Percentiles rank a stretch among this genome's conserved stretches.
Evolutionary conservation across 2,797 vertebrate species (phyloP).

Genomic region (Tapirus indicus): DNA sequence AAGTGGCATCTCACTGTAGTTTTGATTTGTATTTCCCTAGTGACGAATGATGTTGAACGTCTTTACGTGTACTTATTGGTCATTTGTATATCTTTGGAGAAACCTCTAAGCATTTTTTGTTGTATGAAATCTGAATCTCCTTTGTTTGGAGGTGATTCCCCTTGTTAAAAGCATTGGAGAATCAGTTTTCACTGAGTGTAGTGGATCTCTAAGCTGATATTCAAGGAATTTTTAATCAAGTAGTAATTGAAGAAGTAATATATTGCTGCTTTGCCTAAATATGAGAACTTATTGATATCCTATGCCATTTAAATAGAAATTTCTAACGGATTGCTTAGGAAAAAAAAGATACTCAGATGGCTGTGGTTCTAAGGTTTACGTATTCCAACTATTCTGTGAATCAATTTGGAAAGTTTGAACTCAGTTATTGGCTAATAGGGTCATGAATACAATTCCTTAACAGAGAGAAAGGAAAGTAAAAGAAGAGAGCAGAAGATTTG

Average conservation of each 20-base stretch:
- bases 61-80: not conserved
- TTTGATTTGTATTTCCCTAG: not conserved
- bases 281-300: not conserved
- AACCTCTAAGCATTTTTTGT: not conserved
- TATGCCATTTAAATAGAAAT: not conserved
- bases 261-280: slow-evolving; percentile 10
- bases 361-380: not conserved
- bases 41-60: not conserved
- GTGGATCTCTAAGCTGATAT: not conserved
- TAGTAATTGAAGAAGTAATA: slow-evolving; percentile 1
- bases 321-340: not conserved
- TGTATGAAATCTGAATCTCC: not conserved
- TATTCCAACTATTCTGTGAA: slow-evolving; percentile 8
- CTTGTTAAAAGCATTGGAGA: not conserved
- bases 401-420: not conserved
- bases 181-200: not conserved
- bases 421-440: not conserved
- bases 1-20: not conserved
- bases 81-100: not conserved
- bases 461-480: not conserved
- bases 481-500: not conserved
- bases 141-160: not conserved
- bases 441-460: not conserved
- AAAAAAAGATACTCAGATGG: not conserved
- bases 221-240: not conserved